Evolutionary conservation across 2,888 invertebrate species (phyloP), one percentile per base, ranked within the genome.

Genomic region (Bembecia ichneumoniformis): DNA sequence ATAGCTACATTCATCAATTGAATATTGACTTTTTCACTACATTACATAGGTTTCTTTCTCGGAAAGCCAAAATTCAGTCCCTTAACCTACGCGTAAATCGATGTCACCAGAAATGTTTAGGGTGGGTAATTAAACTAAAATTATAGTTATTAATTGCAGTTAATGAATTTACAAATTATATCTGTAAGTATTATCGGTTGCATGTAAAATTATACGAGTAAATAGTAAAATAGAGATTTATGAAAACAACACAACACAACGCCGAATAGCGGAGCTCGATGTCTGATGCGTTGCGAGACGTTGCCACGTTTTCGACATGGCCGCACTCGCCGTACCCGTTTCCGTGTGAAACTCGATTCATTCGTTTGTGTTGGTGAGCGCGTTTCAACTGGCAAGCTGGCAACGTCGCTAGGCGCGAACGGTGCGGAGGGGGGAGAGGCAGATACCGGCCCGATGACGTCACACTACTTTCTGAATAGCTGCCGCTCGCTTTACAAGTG

Each of bases 261-360:
- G 71, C 68, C 67, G 80, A 81, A 81, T 81, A 82, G 80, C 81
- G 82, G n/a, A 81, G 84, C 82, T 84, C 82, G 83, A 82, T 82
- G 86, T 83, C 82, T 83, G 82, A 72, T 76, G 84, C 86, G 28
- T 28, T 28, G 28, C 28, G 28, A 28, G 84, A 77, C 86, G 86
- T 87, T 87, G 86, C 86, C 86, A 81, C 72, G 71, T 79, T 77
- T 81, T 82, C 83, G 82, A 83, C 83, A 83, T 83, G 84, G 84
- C 86, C 77, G 82, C 79, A 74, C 74, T 79, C 77, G 72, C 75
- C 73, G 80, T 81, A 81, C 81, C 80, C 81, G 82, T 84, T 87
- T 87, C 86, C 83, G 83, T 83, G 84, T 83, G 86, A 86, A 87
- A 84, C 86, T 82, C 81, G 70, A 82, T 74, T 74, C 70, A 70